phyloP scores from a whole-genome alignment of 1,140 invertebrate genomes.

The Apis mellifera region DNA sequence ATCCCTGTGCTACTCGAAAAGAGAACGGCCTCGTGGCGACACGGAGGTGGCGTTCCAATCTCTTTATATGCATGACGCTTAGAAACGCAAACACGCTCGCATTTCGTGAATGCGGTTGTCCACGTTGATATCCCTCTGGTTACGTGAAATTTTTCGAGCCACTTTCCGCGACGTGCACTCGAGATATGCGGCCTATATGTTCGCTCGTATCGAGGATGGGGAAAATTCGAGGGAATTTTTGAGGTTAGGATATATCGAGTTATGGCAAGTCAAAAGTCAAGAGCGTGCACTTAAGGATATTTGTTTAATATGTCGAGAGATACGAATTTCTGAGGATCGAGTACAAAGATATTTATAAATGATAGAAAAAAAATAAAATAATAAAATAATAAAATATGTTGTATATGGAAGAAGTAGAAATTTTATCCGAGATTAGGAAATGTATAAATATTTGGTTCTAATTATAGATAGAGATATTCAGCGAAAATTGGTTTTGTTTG shows the following conservation, averaged over 20 bases:
- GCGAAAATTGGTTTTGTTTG: not conserved
- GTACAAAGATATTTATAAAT: too few species aligned
- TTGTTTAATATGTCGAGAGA: too few species aligned
- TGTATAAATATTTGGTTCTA: too few species aligned
- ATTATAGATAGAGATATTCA: not conserved
- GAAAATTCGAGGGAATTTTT: too few species aligned
- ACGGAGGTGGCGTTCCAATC: constrained; percentile 30
- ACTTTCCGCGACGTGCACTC: not conserved
- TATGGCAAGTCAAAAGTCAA: too few species aligned
- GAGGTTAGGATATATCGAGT: too few species aligned
- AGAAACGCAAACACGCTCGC: constrained; percentile 6
- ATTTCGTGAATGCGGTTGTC: constrained; percentile 27
- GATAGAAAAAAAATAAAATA: too few species aligned
- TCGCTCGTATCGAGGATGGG: too few species aligned
- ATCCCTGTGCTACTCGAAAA: not conserved
- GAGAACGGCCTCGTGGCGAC: not conserved
- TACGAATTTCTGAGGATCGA: not conserved
- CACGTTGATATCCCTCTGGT: constrained; percentile 20
- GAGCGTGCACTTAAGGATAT: too few species aligned
- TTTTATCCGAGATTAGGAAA: too few species aligned
- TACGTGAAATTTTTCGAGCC: constrained; percentile 40
- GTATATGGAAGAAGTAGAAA: too few species aligned
- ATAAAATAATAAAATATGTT: too few species aligned
- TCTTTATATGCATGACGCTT: constrained; percentile 43
- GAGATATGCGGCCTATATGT: not conserved